These are phyloP conservation scores for Papilio protenor DNA, from an alignment of 2,888 invertebrate species.

Conservation along the genomic window DNA sequence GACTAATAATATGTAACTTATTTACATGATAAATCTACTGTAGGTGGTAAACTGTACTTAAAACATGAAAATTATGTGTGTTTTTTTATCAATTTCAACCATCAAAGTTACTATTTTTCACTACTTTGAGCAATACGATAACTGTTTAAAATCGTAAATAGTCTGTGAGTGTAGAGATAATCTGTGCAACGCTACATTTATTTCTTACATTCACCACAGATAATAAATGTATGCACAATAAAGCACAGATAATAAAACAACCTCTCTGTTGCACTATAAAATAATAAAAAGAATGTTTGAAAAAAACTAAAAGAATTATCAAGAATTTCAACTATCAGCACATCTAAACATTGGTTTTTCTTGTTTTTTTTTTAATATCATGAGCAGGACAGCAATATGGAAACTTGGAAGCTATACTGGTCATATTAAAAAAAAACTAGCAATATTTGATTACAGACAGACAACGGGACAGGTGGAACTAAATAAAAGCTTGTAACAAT, in stretches of 20 bases:
- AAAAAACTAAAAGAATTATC: background rate
- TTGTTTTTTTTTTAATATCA: no score
- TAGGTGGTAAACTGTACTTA: no score
- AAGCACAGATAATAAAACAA: constrained; percentile 6
- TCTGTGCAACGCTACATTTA: constrained; percentile 9
- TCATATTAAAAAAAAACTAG: no score
- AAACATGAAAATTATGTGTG: background rate
- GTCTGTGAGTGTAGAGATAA: background rate
- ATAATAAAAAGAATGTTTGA: background rate
- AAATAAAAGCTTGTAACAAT: background rate
- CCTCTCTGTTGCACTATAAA: background rate
- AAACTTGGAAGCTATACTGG: no score
- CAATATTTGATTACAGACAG: no score
- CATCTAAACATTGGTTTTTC: no score
- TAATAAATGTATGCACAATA: constrained; percentile 22
- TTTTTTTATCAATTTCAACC: background rate
- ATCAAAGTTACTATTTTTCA: background rate
- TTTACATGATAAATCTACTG: no score
- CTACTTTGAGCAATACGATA: background rate
- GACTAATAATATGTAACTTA: no score
- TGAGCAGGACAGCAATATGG: no score
- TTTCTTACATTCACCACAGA: background rate
- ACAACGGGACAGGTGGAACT: background rate
- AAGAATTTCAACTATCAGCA: no score
- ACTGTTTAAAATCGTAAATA: constrained; percentile 1